These are phyloP conservation scores for Campoplex capitator DNA, from an alignment of 2,888 invertebrate species.

Conservation along the genomic window DNA sequence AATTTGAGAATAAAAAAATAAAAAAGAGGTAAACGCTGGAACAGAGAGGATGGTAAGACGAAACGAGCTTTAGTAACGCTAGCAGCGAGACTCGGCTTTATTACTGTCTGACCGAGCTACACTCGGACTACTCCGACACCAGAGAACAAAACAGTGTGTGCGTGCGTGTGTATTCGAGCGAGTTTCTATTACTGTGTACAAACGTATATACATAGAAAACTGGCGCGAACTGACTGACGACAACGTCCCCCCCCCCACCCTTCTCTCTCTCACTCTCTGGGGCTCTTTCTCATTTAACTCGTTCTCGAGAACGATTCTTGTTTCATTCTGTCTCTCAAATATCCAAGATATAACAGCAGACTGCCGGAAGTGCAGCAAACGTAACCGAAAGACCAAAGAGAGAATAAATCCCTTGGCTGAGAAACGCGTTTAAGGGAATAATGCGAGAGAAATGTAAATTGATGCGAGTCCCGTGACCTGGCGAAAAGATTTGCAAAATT, in stretches of 20 bases:
- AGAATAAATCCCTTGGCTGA: not conserved
- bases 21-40: conserved; percentile 15
- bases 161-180: not conserved
- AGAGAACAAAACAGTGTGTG: conserved; percentile 3
- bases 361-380: conserved; percentile 31
- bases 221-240: conserved; percentile 22
- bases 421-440: not conserved
- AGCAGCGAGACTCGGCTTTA: conserved; percentile 35
- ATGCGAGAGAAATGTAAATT: not conserved
- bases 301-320: conserved; percentile 33
- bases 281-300: conserved; percentile 21
- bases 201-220: conserved; percentile 12
- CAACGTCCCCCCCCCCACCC: not conserved
- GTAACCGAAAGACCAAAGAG: conserved; percentile 15
- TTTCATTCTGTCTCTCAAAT: conserved; percentile 46
- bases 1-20: not conserved
- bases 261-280: not conserved
- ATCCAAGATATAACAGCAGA: conserved; percentile 27
- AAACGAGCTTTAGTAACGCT: conserved; percentile 36
- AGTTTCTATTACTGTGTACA: conserved; percentile 6
- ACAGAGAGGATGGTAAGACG: not conserved
- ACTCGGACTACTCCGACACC: conserved; percentile 39
- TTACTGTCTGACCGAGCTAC: conserved; percentile 51
- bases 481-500: not conserved
- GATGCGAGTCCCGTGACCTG: not conserved